A percentile compares a stretch with the other conserved stretches of the same genome.
Conservation (phyloP, 2,113 vertebrate genomes). For the Circaetus gallicus region DNA sequence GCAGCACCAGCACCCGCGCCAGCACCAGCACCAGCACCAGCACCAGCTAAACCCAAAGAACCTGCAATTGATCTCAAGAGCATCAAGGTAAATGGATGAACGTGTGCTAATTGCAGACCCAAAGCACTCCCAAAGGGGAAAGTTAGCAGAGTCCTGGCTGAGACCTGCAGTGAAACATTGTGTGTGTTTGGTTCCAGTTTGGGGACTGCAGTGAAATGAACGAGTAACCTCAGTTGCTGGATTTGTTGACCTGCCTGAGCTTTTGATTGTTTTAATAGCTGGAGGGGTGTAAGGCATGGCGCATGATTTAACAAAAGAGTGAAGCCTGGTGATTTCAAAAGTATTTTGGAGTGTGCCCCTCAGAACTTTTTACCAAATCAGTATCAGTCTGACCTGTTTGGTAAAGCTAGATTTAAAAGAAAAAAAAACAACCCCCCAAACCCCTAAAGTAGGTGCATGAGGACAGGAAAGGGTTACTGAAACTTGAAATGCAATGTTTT, state of each 20-base stretch:
- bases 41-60: constrained; percentile 74
- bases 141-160: background rate
- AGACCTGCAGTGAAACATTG: background rate
- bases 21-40: constrained; percentile 56
- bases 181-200: background rate
- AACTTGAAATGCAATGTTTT: background rate
- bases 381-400: background rate
- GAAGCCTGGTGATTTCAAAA: background rate
- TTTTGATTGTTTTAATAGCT: background rate
- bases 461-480: background rate
- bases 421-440: fast-evolving
- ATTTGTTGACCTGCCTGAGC: background rate
- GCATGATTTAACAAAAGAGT: background rate
- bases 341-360: background rate
- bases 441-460: background rate
- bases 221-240: background rate
- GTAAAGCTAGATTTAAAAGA: background rate
- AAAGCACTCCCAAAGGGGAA: background rate
- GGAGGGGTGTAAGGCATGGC: background rate
- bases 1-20: constrained; percentile 52
- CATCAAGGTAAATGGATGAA: constrained; percentile 77
- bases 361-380: background rate
- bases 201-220: constrained; percentile 17
- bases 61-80: constrained; percentile 77
- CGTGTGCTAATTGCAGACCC: background rate